A percentile compares a stretch with the other conserved stretches of the same genome.
These are phyloP conservation scores for Chiloscyllium punctatum DNA, from an alignment of 2,797 vertebrate genomes.

Conservation along the genomic window DNA sequence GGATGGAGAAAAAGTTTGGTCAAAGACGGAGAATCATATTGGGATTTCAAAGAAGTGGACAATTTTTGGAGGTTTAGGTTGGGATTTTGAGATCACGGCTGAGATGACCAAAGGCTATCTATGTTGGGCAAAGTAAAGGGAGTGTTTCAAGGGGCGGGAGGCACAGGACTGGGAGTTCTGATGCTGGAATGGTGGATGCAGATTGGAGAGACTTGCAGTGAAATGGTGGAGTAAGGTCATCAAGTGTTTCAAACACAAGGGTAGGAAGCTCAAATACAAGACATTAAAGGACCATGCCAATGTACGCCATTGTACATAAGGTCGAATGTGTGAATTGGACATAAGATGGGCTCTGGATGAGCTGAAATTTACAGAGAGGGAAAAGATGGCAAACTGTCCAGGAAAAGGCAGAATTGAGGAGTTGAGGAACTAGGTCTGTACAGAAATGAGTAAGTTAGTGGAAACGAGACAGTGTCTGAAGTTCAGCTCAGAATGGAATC, in stretches of 20 bases:
- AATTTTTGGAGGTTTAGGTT: neutral
- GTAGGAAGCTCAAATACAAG: neutral
- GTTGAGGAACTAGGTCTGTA: rapidly evolving
- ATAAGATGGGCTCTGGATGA: neutral
- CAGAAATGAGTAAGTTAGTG: neutral
- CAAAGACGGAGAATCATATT: neutral
- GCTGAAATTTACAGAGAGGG: neutral
- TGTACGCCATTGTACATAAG: neutral
- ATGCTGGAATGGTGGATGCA: no score
- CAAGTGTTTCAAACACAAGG: neutral
- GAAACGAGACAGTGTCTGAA: neutral
- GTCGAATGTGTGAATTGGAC: neutral
- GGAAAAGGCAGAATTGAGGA: neutral
- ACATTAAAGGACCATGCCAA: neutral
- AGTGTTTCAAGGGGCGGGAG: neutral
- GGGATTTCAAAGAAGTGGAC: neutral
- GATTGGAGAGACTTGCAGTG: neutral
- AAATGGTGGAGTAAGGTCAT: no score
- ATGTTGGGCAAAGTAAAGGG: neutral
- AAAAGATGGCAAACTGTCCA: neutral
- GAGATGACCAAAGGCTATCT: neutral
- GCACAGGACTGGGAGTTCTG: neutral
- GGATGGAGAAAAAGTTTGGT: neutral
- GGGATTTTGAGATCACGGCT: neutral
- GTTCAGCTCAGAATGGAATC: neutral